Conservation (phyloP, 2,888 invertebrate genomes). For the Melikaiella ostensackeni region DNA sequence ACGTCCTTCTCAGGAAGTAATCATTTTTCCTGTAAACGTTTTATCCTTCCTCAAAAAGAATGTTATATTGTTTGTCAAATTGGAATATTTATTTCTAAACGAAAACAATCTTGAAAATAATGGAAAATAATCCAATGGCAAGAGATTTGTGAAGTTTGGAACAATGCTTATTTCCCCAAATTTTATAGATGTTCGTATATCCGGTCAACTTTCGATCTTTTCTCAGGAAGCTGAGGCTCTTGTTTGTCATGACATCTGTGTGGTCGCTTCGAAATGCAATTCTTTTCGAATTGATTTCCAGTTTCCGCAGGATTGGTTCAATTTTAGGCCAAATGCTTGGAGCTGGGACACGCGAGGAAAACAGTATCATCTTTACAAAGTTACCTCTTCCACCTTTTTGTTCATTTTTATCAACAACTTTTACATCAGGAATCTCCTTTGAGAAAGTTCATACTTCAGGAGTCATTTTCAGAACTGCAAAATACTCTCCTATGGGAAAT, state of each 20-base stretch:
- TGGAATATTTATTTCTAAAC: no score
- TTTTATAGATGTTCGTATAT: background rate
- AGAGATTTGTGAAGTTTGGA: background rate
- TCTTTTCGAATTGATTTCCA: conserved; percentile 72
- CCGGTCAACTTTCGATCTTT: background rate
- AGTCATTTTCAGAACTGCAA: no score
- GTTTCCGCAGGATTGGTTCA: conserved; percentile 69
- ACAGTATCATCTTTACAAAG: conserved; percentile 19
- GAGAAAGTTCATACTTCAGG: no score
- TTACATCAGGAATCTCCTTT: no score
- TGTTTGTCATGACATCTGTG: conserved; percentile 57
- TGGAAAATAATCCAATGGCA: background rate
- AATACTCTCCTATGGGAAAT: background rate
- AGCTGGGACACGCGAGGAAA: conserved; percentile 11
- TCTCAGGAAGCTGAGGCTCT: conserved; percentile 41
- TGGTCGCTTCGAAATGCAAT: conserved; percentile 69
- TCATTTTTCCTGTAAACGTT: background rate
- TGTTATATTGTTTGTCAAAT: no score
- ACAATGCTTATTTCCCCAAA: background rate
- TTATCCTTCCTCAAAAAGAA: background rate
- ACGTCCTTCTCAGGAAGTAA: background rate
- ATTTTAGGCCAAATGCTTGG: conserved; percentile 65
- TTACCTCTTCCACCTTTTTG: background rate
- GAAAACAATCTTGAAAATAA: background rate
- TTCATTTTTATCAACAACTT: background rate